Conservation (phyloP, 2,113 vertebrate species). For the Tragelaphus imberbis region DNA sequence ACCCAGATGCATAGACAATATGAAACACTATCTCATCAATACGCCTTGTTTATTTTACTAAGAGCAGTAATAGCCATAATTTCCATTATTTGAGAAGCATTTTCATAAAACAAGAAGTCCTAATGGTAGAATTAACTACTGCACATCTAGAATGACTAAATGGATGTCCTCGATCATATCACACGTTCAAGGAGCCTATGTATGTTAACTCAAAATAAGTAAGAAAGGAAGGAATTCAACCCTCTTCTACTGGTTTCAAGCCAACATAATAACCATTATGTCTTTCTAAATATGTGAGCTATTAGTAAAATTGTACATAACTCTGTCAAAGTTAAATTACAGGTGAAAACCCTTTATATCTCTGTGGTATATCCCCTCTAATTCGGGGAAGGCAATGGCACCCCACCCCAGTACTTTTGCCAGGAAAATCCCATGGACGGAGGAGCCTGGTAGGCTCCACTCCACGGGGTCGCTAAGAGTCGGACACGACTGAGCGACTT, state of each 20-base stretch:
- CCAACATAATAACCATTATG: background rate
- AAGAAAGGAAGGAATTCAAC: background rate
- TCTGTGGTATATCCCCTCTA: background rate
- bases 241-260: background rate
- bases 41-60: background rate
- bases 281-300: background rate
- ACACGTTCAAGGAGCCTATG: background rate
- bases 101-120: background rate
- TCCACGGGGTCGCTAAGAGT: too few relatives aligned
- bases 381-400: too few relatives aligned
- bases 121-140: background rate
- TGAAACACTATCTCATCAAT: background rate
- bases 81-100: background rate
- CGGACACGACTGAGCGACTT: too few relatives aligned
- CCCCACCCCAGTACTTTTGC: too few relatives aligned
- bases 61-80: background rate
- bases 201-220: background rate
- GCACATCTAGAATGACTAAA: background rate
- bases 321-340: background rate
- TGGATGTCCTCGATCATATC: background rate
- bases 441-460: too few relatives aligned
- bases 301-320: background rate
- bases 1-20: background rate
- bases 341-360: background rate
- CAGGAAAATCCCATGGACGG: too few relatives aligned